Evolutionary conservation across 2,113 vertebrate genomes (phyloP).

Genomic region (Daubentonia madagascariensis): DNA sequence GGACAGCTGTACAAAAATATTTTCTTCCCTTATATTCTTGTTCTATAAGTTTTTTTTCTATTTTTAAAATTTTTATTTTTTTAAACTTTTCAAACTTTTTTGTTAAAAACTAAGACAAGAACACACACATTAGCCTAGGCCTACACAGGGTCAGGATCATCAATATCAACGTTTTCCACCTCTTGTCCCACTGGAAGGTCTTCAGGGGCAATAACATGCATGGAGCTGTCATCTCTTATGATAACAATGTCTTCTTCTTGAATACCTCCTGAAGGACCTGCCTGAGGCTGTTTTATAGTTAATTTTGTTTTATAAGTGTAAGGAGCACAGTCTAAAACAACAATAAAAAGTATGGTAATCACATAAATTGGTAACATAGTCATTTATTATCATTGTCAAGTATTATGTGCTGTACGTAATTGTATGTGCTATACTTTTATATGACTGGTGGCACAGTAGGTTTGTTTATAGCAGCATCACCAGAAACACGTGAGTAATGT

Average conservation of each 20-base stretch:
- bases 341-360: neutral
- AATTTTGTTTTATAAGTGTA: neutral
- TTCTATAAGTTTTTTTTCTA: neutral
- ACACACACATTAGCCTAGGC: neutral
- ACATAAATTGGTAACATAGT: neutral
- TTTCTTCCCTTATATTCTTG: neutral
- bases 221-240: neutral
- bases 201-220: neutral
- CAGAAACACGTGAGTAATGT: neutral
- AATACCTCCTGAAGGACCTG: neutral
- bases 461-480: neutral
- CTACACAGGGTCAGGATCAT: neutral
- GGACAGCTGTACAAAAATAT: neutral
- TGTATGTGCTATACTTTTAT: neutral
- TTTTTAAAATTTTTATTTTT: neutral
- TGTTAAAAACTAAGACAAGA: neutral
- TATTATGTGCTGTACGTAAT: neutral
- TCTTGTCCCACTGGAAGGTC: neutral
- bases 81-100: neutral
- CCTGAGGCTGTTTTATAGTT: neutral
- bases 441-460: neutral
- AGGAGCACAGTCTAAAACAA: neutral
- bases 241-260: neutral
- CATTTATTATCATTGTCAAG: neutral
- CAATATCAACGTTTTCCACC: neutral